Percentiles rank a stretch among this genome's conserved stretches.
phyloP scores from a whole-genome alignment of 2,113 vertebrate genomes.

The Conger conger region DNA sequence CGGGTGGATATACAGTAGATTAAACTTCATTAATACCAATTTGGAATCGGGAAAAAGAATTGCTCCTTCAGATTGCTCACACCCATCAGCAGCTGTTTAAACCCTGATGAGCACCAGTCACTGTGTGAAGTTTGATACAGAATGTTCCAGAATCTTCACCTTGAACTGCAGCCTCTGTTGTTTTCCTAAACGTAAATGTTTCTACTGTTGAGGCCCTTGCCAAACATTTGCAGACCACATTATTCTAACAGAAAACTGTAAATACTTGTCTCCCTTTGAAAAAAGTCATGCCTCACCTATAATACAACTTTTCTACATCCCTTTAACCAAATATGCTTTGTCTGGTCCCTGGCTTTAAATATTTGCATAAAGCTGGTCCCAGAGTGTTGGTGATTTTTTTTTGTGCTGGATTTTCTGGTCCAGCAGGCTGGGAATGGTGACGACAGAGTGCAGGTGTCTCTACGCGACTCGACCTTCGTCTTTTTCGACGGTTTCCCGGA shows the following conservation, averaged over 20 bases:
- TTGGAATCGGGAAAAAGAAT: neutral
- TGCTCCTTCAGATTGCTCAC: neutral
- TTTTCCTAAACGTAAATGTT: neutral
- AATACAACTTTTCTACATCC: slow-evolving; percentile 21
- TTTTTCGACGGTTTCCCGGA: slow-evolving; percentile 45
- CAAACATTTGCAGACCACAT: neutral
- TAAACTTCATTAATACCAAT: slow-evolving; percentile 2
- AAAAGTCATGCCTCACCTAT: slow-evolving; percentile 17
- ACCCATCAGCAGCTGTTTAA: neutral
- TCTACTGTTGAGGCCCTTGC: neutral
- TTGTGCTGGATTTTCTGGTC: slow-evolving; percentile 41
- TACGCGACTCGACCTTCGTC: slow-evolving; percentile 59
- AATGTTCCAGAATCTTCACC: neutral
- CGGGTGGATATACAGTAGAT: neutral
- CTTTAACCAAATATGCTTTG: slow-evolving; percentile 62
- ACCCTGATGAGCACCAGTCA: neutral
- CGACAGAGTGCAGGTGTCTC: slow-evolving; percentile 47
- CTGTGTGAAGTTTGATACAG: neutral
- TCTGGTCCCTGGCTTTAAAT: slow-evolving; percentile 59
- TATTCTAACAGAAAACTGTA: slow-evolving; percentile 20
- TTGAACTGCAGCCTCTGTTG: neutral
- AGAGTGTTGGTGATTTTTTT: slow-evolving; percentile 49
- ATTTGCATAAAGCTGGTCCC: slow-evolving; percentile 58
- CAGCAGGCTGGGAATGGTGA: neutral
- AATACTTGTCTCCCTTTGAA: slow-evolving; percentile 22